Percentiles rank a stretch among this genome's conserved stretches.
Evolutionary conservation across 2,797 vertebrate species (phyloP).

Genomic region (Neostethus bicornis): DNA sequence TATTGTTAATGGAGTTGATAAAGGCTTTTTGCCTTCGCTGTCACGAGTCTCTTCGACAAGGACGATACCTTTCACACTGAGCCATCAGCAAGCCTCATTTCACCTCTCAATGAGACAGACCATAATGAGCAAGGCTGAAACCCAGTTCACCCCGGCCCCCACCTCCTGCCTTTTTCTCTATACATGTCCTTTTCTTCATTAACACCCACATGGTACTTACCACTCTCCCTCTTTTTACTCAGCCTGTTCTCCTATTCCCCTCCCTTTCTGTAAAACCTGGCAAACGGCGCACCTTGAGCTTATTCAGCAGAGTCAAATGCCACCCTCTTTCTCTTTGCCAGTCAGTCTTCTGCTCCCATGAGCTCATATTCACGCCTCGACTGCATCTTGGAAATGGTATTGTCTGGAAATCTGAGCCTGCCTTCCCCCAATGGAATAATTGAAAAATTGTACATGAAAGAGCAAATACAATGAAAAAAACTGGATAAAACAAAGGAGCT

Average conservation of each 20-base stretch:
- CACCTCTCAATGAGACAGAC: conserved; percentile 69
- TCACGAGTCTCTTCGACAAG: conserved; percentile 60
- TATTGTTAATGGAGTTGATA: conserved; percentile 57
- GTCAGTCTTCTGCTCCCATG: conserved; percentile 89
- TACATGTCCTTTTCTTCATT: conserved; percentile 53
- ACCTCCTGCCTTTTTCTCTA: conserved; percentile 16
- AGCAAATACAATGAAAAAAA: conserved; percentile 41
- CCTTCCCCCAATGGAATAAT: conserved; percentile 69
- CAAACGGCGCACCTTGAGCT: conserved; percentile 85
- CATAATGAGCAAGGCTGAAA: conserved; percentile 73
- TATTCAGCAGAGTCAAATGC: conserved; percentile 99
- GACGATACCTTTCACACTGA: conserved; percentile 52
- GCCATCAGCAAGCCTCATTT: conserved; percentile 78
- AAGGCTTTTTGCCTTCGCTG: conserved; percentile 48
- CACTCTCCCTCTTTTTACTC: conserved; percentile 5
- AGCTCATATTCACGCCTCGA: conserved; percentile 82
- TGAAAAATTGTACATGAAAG: conserved; percentile 65
- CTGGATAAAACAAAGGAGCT: not conserved
- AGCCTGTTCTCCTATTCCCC: conserved; percentile 10
- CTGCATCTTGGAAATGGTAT: conserved; percentile 74
- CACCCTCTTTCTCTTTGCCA: conserved; percentile 83
- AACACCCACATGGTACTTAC: conserved; percentile 38
- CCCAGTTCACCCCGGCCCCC: conserved; percentile 35
- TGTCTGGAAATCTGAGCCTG: conserved; percentile 68
- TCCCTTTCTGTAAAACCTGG: conserved; percentile 70